Evolutionary conservation across 2,888 invertebrate genomes (phyloP).

Genomic region (Phengaris arion): DNA sequence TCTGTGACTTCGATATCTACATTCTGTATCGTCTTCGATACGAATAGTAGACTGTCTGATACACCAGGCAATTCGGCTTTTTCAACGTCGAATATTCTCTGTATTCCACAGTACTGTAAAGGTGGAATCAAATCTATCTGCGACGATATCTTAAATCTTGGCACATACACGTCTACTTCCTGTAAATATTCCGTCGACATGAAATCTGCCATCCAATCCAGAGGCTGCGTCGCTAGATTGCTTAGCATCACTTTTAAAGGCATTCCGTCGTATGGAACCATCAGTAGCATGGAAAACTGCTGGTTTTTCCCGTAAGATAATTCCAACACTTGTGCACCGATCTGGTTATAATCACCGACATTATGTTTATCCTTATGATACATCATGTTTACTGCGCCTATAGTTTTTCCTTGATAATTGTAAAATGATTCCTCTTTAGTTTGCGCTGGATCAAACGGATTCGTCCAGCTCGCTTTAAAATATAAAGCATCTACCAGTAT

Average conservation of each 20-base stretch:
- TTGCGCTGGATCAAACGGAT: conserved; percentile 80
- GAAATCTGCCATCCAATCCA: conserved; percentile 74
- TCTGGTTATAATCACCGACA: conserved; percentile 69
- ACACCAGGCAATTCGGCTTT: conserved; percentile 81
- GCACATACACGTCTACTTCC: conserved; percentile 80
- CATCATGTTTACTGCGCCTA: conserved; percentile 87
- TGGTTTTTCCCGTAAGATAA: conserved; percentile 83
- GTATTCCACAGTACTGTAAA: conserved; percentile 80
- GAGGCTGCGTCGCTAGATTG: conserved; percentile 68
- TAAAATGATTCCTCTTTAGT: conserved; percentile 80
- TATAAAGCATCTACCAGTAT: conserved; percentile 83
- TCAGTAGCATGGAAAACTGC: conserved; percentile 82
- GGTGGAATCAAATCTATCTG: conserved; percentile 65
- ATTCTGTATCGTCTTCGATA: conserved; percentile 83
- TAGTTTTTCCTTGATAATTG: conserved; percentile 74
- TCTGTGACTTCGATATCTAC: conserved; percentile 86
- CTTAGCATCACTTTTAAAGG: conserved; percentile 70
- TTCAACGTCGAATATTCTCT: conserved; percentile 80
- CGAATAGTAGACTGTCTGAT: conserved; percentile 74
- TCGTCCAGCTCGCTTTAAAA: conserved; percentile 86
- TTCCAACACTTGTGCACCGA: conserved; percentile 83
- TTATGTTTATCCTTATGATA: conserved; percentile 80
- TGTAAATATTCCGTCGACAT: conserved; percentile 61
- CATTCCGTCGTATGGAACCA: conserved; percentile 81
- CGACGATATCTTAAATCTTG: conserved; percentile 79